Evolutionary conservation across 2,888 invertebrate genomes (phyloP), one percentile per base, ranked within the genome.

Genomic region (Epirrita christyi): DNA sequence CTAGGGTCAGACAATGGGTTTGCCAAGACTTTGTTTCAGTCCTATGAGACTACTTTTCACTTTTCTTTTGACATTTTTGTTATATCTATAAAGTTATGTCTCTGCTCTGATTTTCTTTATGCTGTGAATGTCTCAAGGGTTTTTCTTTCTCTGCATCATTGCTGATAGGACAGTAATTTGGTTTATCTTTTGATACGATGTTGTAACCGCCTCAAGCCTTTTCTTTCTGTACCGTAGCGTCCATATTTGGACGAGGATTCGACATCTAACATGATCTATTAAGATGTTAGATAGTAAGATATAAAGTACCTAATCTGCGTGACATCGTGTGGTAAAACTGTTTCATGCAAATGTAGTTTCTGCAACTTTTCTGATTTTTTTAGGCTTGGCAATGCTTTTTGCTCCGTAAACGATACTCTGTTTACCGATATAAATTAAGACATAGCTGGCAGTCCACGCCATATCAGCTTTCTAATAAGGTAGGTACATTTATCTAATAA

Each of bases 1-100:
- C 38, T 51, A 52, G 42, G 61, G 77, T 65, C 68, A 61, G 63
- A 66, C 66, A 63, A 67, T 61, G 43, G 37, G 54, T 48, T 65
- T 65, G 64, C 63, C 64, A 67, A 64, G 54, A 55, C 44, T 63
- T 59, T 56, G 41, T 55, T 51, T 53, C 46, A 52, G 42, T 38
- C 14, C 7, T 14, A 38, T 13, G 38, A 9, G 41, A 27, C 27
- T 15, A 27, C 5, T 41, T 27, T 41, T 41, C 41, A 41, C 41
- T 41, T 40, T 40, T 21, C n/a, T 21, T 21, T 10, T 13, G 40
- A 40, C 37, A 40, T 40, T 15, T 15, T 40, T 41, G 15, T 13
- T 27, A 11, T 21, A 32, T 32, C 8, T 7, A 0, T 7, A 9
- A 32, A 15, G 14, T 7, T 40, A 9, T 40, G 7, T 40, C 15